Percentiles rank a stretch among this genome's conserved stretches.
These are phyloP conservation scores for Zenarchopterus dispar DNA, from an alignment of 2,797 vertebrate genomes.

Conservation along the genomic window DNA sequence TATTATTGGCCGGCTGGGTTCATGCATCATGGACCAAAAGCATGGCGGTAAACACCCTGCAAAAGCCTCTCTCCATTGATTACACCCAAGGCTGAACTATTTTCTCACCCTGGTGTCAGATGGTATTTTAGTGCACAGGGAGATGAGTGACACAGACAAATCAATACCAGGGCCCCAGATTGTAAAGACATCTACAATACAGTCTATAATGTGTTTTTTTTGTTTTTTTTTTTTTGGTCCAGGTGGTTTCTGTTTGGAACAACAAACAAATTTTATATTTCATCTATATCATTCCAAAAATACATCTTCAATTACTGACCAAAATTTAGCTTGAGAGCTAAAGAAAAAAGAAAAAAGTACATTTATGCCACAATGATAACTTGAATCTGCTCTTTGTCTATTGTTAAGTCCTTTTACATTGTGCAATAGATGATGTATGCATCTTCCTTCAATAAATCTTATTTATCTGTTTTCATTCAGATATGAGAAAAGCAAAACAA, in stretches of 20 bases:
- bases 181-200: conserved; percentile 14
- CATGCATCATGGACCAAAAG: conserved; percentile 63
- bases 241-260: no score
- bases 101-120: conserved; percentile 70
- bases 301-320: background rate
- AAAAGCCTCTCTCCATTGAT: conserved; percentile 78
- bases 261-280: no score
- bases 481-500: conserved; percentile 43
- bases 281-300: background rate
- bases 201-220: background rate
- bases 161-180: conserved; percentile 62
- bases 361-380: background rate
- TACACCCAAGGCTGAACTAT: conserved; percentile 76
- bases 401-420: conserved; percentile 22
- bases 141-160: conserved; percentile 66
- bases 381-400: conserved; percentile 12
- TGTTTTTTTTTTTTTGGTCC: no score
- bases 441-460: conserved; percentile 45
- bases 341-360: conserved; percentile 9
- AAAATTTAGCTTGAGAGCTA: background rate
- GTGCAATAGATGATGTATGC: conserved; percentile 40
- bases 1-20: conserved; percentile 48
- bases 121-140: conserved; percentile 66
- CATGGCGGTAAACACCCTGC: conserved; percentile 71
- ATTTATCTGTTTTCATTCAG: conserved; percentile 35